Percentiles rank a stretch among this genome's conserved stretches.
Evolutionary conservation across 2,113 vertebrate genomes (phyloP).

Genomic region (Peromyscus leucopus): DNA sequence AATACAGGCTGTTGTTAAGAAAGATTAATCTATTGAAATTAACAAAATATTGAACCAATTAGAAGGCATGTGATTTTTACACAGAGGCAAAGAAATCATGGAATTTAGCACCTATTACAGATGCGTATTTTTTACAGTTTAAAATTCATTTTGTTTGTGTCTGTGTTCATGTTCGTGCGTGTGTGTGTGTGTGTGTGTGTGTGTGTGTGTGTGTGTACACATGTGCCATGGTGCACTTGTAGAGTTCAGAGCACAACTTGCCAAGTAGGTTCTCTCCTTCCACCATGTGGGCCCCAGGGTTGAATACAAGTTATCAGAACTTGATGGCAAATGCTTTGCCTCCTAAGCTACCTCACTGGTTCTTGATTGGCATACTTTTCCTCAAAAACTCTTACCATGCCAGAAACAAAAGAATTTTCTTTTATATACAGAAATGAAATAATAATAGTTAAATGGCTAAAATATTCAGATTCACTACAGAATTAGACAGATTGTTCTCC

Average conservation of each 20-base stretch:
- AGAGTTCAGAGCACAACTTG: background rate
- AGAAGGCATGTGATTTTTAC: conserved; percentile 19
- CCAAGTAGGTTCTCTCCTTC: background rate
- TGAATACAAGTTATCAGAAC: background rate
- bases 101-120: background rate
- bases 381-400: background rate
- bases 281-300: no score
- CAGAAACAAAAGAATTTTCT: background rate
- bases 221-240: background rate
- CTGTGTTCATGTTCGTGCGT: background rate
- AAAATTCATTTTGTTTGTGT: background rate
- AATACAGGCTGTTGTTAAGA: background rate
- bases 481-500: background rate
- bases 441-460: background rate
- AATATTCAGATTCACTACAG: background rate
- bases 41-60: background rate
- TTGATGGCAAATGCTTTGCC: background rate
- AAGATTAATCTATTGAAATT: background rate
- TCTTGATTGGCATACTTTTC: background rate
- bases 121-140: background rate
- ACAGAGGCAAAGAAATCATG: background rate
- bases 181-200: background rate
- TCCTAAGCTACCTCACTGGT: background rate
- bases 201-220: background rate
- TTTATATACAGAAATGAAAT: background rate